Evolutionary conservation across 1,140 invertebrate genomes (phyloP).

Genomic region (Antheraea pernyi): DNA sequence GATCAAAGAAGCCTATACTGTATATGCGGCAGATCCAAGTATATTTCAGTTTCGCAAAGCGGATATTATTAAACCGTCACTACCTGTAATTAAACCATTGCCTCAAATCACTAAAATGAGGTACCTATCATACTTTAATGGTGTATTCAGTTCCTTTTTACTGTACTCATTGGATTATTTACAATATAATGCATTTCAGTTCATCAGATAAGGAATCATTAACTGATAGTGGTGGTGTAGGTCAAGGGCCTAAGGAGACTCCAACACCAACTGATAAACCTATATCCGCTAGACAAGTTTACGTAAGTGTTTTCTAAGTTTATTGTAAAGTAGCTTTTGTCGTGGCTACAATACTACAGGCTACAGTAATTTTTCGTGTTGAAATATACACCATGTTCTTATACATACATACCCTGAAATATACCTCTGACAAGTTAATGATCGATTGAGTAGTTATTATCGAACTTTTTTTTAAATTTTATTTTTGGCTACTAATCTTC

Average conservation of each 20-base stretch:
- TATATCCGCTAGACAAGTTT: conserved; percentile 49
- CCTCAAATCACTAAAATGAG: conserved; percentile 81
- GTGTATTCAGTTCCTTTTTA: not conserved
- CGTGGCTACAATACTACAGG: too few relatives aligned
- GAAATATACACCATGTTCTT: too few relatives aligned
- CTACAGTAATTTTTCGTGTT: too few relatives aligned
- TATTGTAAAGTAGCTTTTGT: too few relatives aligned
- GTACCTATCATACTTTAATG: conserved; percentile 43
- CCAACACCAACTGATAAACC: conserved; percentile 59
- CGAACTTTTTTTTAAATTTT: too few relatives aligned
- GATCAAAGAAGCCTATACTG: conserved; percentile 78
- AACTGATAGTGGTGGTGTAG: conserved; percentile 65
- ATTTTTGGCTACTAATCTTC: too few relatives aligned
- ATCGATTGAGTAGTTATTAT: too few relatives aligned
- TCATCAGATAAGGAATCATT: conserved; percentile 77
- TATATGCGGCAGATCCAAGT: conserved; percentile 80
- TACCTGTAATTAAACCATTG: conserved; percentile 69
- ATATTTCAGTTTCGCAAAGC: conserved; percentile 76
- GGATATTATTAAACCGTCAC: conserved; percentile 53
- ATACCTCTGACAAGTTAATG: too few relatives aligned
- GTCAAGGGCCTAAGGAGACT: conserved; percentile 51
- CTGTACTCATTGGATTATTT: too few relatives aligned
- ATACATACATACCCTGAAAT: too few relatives aligned
- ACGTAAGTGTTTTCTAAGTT: conserved; percentile 39
- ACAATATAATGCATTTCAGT: conserved; percentile 32